Evolutionary conservation across 2,797 vertebrate genomes (phyloP).

Genomic region (Lophius americanus): DNA sequence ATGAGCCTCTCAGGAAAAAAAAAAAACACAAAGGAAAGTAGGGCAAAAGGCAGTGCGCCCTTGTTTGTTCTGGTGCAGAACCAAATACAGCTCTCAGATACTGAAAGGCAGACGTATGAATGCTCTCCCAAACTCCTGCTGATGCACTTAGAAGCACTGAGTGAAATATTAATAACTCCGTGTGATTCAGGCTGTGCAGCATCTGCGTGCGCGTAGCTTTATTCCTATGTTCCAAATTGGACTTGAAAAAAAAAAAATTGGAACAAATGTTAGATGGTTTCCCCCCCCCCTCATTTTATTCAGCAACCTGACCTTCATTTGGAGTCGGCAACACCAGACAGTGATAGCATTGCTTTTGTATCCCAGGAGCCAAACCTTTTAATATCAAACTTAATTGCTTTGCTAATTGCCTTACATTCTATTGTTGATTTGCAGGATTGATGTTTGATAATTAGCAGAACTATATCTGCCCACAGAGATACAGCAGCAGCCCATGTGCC

Average conservation of each 20-base stretch:
- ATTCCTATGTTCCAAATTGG: slow-evolving; percentile 8
- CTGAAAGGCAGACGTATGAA: slow-evolving; percentile 34
- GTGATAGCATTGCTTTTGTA: not conserved
- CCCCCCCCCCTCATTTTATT: slow-evolving; percentile 1
- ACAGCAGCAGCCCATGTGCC: slow-evolving; percentile 48
- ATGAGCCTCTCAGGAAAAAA: slow-evolving; percentile 43
- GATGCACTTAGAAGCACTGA: slow-evolving; percentile 57
- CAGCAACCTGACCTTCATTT: slow-evolving; percentile 4
- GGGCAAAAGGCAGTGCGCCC: slow-evolving; percentile 49
- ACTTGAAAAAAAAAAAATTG: slow-evolving; percentile 26
- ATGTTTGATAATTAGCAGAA: slow-evolving; percentile 14
- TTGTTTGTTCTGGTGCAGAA: slow-evolving; percentile 35
- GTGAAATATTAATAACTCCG: slow-evolving; percentile 73
- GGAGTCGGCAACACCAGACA: not conserved
- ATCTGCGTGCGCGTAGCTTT: slow-evolving; percentile 11
- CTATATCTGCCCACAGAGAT: slow-evolving; percentile 18
- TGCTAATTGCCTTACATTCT: slow-evolving; percentile 16
- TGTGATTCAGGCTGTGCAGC: slow-evolving; percentile 31
- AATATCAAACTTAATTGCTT: not conserved
- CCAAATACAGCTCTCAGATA: slow-evolving; percentile 50
- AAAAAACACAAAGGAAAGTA: slow-evolving; percentile 54
- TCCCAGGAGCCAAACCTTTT: not conserved
- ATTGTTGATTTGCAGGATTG: not conserved
- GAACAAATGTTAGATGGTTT: slow-evolving; percentile 3
- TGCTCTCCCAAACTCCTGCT: slow-evolving; percentile 28